Evolutionary conservation across 2,113 vertebrate genomes (phyloP).

Genomic region (Solea solea): DNA sequence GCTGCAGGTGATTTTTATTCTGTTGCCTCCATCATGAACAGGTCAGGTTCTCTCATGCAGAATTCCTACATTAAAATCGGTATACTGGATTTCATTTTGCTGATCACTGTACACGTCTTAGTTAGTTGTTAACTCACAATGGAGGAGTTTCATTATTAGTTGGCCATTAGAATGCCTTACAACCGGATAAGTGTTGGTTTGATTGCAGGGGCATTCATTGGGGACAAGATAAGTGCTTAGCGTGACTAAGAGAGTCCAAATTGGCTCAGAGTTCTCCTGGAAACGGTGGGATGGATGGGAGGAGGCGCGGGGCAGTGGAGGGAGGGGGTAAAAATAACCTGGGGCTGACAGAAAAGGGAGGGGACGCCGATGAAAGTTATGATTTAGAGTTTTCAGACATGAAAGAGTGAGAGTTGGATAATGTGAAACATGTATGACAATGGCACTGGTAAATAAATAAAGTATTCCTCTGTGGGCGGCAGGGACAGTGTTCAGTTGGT

Average conservation of each 20-base stretch:
- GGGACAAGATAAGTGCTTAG: constrained; percentile 80
- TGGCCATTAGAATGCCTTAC: constrained; percentile 75
- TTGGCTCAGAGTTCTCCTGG: constrained; percentile 71
- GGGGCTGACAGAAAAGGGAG: constrained; percentile 70
- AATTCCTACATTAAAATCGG: constrained; percentile 1
- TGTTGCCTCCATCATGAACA: constrained; percentile 46
- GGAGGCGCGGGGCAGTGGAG: constrained; percentile 41
- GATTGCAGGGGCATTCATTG: constrained; percentile 77
- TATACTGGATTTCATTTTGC: neutral
- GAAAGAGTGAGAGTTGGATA: constrained; percentile 2
- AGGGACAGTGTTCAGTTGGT: neutral
- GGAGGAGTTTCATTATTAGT: constrained; percentile 74
- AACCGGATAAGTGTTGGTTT: constrained; percentile 77
- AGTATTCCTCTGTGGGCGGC: constrained; percentile 59
- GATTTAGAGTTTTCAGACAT: constrained; percentile 66
- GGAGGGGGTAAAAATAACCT: constrained; percentile 78
- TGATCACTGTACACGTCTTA: constrained; percentile 51
- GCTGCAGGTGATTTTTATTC: constrained; percentile 29
- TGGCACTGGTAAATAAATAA: constrained; percentile 42
- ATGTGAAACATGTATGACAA: constrained; percentile 19
- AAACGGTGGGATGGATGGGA: constrained; percentile 68
- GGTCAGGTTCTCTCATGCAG: constrained; percentile 38
- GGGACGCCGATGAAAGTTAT: constrained; percentile 71
- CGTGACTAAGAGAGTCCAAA: constrained; percentile 82
- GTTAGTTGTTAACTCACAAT: constrained; percentile 74